Evolutionary conservation across 2,797 vertebrate genomes (phyloP), one percentile per base, ranked within the genome.

Genomic region (Pelochelys cantorii): DNA sequence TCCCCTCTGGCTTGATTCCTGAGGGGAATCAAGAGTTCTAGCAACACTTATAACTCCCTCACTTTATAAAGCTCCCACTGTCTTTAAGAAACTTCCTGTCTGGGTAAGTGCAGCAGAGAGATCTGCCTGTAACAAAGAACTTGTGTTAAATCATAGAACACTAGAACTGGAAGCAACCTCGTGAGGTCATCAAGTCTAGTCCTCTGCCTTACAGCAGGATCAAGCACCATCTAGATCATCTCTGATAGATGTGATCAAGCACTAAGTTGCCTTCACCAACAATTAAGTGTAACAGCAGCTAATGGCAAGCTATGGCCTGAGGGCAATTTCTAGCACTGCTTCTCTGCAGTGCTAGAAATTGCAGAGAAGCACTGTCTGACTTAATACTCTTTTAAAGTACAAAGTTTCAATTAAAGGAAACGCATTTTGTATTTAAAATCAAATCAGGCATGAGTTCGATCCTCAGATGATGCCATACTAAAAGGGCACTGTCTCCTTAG

Each of bases 271-370:
- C 42, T 90, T 95, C 93, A 89, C 89, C 78, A 92, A 1, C 88
- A 94, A 94, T 96, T 88, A 93, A 93, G 48, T 79, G 71, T 68
- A 92, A 90, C 93, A 95, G 80, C 92, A 65, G 87, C 93, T 83
- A 84, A 65, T 54, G 93, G 22, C 14, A 92, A 91, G 68, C 82
- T 42, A 59, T 93, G 92, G 89, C 95, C 94, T 5, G 2, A 81
- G 95, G 97, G 95, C 94, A 78, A 3, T 42, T 90, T 90, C 86
- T 90, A 84, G 86, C 84, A 0, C 42, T 0, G 90, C 81, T 92
- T 77, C 91, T 94, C 86, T 11, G 27, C 0, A 5, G 62, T 65
- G n/a, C n/a, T n/a, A n/a, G n/a, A n/a, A n/a, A n/a, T n/a, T n/a
- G n/a, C n/a, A n/a, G n/a, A n/a, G n/a, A n/a, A 52, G 90, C 3